A percentile compares a stretch with the other conserved stretches of the same genome.
phyloP scores from a whole-genome alignment of 1,140 invertebrate species.

The Muscidifurax raptorellus region DNA sequence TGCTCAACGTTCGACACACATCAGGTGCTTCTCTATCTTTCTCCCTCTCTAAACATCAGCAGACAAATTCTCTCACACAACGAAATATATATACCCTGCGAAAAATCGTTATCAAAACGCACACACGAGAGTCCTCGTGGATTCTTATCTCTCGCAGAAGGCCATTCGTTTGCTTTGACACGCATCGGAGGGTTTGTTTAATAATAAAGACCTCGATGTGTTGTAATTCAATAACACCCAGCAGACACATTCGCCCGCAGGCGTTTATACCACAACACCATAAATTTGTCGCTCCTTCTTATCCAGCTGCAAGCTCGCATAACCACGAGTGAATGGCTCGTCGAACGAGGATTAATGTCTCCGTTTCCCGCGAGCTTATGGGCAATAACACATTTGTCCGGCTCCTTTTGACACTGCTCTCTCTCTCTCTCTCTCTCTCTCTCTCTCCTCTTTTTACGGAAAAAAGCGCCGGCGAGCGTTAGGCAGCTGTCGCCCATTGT shows the following conservation, averaged over 20 bases:
- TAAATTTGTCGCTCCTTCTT: conserved; percentile 7
- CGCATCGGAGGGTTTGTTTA: neutral
- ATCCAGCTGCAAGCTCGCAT: neutral
- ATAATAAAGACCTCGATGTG: conserved; percentile 4
- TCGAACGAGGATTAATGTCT: conserved; percentile 47
- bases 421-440: neutral
- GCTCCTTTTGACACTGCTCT: neutral
- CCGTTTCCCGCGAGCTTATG: conserved; percentile 49
- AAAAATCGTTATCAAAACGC: neutral
- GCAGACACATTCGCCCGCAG: neutral
- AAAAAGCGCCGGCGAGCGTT: conserved; percentile 58
- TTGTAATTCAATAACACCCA: neutral
- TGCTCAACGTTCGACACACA: neutral
- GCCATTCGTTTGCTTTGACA: neutral
- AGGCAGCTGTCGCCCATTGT: conserved; percentile 75
- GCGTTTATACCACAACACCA: neutral
- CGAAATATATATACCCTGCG: neutral
- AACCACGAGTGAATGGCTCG: conserved; percentile 15
- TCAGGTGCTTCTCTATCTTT: neutral
- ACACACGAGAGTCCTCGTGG: neutral
- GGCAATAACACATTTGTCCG: conserved; percentile 42
- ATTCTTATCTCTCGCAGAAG: neutral
- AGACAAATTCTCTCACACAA: neutral
- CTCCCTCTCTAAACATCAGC: no score
- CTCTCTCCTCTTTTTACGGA: neutral